Evolutionary conservation across 2,797 vertebrate genomes (phyloP).

Genomic region (Brachyrhaphis roseni): DNA sequence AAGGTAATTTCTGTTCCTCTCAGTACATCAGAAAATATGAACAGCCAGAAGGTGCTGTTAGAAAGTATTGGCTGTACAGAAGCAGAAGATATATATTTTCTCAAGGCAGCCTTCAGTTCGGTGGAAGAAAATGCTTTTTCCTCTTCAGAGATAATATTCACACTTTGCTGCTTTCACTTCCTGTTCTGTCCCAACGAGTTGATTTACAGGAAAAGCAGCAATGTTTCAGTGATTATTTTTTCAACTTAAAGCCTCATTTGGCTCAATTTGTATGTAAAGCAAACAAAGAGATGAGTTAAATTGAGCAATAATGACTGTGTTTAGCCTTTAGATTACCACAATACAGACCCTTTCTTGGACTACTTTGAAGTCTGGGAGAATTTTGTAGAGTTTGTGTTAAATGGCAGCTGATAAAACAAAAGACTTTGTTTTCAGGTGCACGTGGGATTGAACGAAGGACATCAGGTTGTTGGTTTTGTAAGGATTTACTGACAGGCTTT

Average conservation of each 20-base stretch:
- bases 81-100: conserved; percentile 34
- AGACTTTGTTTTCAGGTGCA: neutral
- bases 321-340: conserved; percentile 18
- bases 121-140: conserved; percentile 6
- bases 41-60: conserved; percentile 33
- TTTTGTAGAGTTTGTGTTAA: conserved; percentile 14
- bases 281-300: neutral
- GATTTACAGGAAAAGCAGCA: conserved; percentile 27
- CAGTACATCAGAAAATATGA: conserved; percentile 23
- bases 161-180: conserved; percentile 26
- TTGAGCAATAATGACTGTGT: conserved; percentile 20
- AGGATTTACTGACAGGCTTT: conserved; percentile 9
- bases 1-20: conserved; percentile 81
- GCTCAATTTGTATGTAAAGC: conserved; percentile 31
- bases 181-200: conserved; percentile 27
- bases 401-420: conserved; percentile 17
- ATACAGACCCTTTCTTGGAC: neutral
- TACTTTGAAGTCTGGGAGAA: neutral
- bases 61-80: conserved; percentile 38
- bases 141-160: conserved; percentile 27
- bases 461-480: conserved; percentile 14
- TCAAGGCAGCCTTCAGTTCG: conserved; percentile 4
- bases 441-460: neutral
- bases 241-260: conserved; percentile 8
- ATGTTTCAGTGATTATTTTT: neutral